A percentile compares a stretch with the other conserved stretches of the same genome.
Evolutionary conservation across 2,888 invertebrate species (phyloP).

Genomic region (Linnaemya tessellans): DNA sequence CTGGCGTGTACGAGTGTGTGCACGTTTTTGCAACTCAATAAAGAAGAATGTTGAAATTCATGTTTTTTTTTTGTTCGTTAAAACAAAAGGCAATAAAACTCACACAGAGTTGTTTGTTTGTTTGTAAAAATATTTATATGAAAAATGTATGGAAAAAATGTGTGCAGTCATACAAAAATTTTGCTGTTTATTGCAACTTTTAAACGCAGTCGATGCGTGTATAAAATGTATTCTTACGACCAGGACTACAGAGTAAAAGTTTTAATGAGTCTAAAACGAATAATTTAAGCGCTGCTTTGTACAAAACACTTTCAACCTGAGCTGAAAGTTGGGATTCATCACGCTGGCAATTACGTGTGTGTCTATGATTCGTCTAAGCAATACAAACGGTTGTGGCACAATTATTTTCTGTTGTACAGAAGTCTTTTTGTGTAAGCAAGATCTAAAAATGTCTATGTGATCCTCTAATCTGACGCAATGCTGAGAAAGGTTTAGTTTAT

Average conservation of each 20-base stretch:
- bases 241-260: conserved; percentile 8
- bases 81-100: conserved; percentile 66
- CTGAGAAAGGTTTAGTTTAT: no score
- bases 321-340: no score
- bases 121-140: conserved; percentile 18
- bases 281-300: not conserved
- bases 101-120: conserved; percentile 38
- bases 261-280: conserved; percentile 11
- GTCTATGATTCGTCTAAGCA: no score
- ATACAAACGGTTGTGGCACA: no score
- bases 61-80: conserved; percentile 16
- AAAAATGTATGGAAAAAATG: conserved; percentile 18
- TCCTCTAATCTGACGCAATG: no score
- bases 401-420: no score
- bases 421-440: no score
- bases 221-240: not conserved
- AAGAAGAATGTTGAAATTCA: conserved; percentile 58
- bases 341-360: no score
- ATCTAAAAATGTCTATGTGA: no score
- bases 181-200: conserved; percentile 54
- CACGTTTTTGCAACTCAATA: conserved; percentile 46
- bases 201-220: conserved; percentile 23
- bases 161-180: conserved; percentile 63
- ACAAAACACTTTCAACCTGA: not conserved
- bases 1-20: not conserved